Evolutionary conservation across 2,797 vertebrate genomes (phyloP).

Genomic region (Paguma larvata): DNA sequence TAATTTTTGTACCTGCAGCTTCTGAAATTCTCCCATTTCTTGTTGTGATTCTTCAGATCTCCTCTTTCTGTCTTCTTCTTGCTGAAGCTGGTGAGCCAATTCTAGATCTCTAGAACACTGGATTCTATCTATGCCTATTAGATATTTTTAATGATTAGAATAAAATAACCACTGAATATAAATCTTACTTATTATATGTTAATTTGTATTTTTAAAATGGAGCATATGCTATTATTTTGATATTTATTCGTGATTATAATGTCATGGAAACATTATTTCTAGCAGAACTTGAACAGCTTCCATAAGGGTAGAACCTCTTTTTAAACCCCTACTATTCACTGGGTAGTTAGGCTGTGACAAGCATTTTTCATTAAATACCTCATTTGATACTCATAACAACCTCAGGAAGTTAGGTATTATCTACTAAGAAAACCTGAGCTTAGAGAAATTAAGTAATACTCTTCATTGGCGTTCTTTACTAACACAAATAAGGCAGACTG

Average conservation of each 20-base stretch:
- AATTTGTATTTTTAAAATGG: not conserved
- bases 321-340: not conserved
- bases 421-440: slow-evolving; percentile 19
- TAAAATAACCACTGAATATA: slow-evolving; percentile 18
- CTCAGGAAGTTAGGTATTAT: not conserved
- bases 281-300: slow-evolving; percentile 25
- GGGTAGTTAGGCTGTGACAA: not conserved
- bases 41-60: slow-evolving; percentile 86
- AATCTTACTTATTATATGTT: not conserved
- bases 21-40: slow-evolving; percentile 92
- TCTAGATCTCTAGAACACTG: slow-evolving; percentile 84
- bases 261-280: not conserved
- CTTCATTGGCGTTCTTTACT: not conserved
- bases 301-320: not conserved
- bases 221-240: slow-evolving; percentile 24
- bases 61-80: slow-evolving; percentile 89
- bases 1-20: slow-evolving; percentile 91
- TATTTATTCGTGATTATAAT: not conserved
- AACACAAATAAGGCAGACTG: slow-evolving; percentile 29
- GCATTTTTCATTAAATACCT: slow-evolving; percentile 43
- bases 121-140: slow-evolving; percentile 71
- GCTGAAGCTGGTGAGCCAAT: slow-evolving; percentile 91
- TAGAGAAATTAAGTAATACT: slow-evolving; percentile 38
- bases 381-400: not conserved
- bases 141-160: slow-evolving; percentile 72